Evolutionary conservation across 2,888 invertebrate genomes (phyloP).

Genomic region (Trissolcus japonicus): DNA sequence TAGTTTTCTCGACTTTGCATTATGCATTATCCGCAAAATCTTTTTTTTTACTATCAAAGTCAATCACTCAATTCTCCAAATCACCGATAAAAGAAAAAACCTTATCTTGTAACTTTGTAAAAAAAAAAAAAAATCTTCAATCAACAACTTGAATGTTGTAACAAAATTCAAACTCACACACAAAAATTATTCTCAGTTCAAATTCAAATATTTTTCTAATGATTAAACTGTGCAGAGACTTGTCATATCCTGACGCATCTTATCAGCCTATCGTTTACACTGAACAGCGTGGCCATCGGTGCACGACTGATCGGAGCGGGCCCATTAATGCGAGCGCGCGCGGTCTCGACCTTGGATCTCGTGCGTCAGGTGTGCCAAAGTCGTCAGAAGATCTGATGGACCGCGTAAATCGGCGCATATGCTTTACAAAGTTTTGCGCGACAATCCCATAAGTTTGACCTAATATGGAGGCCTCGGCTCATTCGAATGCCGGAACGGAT

Average conservation of each 20-base stretch:
- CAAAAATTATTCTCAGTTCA: no score
- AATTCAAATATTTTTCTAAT: no score
- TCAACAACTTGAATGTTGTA: no score
- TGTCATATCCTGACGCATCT: background rate
- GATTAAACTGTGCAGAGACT: no score
- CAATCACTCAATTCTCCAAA: no score
- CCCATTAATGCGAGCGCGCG: slow-evolving; percentile 29
- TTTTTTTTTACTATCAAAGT: no score
- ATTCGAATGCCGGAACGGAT: slow-evolving; percentile 62
- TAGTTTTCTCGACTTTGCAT: no score
- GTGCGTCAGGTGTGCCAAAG: slow-evolving; percentile 34
- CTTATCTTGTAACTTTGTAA: no score
- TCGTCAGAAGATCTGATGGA: slow-evolving; percentile 27
- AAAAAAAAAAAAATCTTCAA: no score
- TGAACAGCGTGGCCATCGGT: slow-evolving; percentile 1
- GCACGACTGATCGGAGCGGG: slow-evolving; percentile 17
- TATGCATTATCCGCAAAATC: no score
- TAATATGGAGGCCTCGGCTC: slow-evolving; percentile 73
- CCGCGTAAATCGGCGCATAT: slow-evolving; percentile 39
- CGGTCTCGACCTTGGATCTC: slow-evolving; percentile 29
- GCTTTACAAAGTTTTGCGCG: slow-evolving; percentile 60
- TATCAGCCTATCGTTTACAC: background rate
- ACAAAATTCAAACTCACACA: no score
- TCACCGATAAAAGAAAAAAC: no score
- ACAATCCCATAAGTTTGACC: slow-evolving; percentile 75